Conservation (phyloP, 1,140 invertebrate species). For the Pogonognathellus flavescens region DNA sequence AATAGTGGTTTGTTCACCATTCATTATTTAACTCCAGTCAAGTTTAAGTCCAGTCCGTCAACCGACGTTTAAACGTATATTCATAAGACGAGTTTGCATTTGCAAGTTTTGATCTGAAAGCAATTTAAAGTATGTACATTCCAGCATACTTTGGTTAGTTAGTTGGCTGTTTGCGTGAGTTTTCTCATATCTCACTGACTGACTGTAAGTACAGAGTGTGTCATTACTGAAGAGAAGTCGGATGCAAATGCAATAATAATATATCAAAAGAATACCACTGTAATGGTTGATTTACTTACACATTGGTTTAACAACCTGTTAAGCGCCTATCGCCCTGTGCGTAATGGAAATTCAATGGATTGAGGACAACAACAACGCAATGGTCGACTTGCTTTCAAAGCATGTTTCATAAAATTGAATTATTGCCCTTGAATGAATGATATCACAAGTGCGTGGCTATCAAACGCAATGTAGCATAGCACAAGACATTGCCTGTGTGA, state of each 20-base stretch:
- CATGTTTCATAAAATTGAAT: slow-evolving; percentile 17
- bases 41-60: background rate
- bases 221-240: background rate
- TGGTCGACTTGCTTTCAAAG: background rate
- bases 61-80: background rate
- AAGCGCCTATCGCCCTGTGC: background rate
- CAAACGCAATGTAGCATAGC: background rate
- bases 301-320: slow-evolving; percentile 26
- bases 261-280: background rate
- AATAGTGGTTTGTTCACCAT: slow-evolving; percentile 41
- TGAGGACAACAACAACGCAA: slow-evolving; percentile 21
- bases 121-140: background rate
- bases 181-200: too few relatives aligned
- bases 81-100: background rate
- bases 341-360: slow-evolving; percentile 42
- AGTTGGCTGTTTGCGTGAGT: background rate
- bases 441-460: slow-evolving; percentile 1
- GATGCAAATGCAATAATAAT: slow-evolving; percentile 1
- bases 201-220: background rate
- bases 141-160: background rate
- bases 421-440: slow-evolving; percentile 35
- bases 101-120: too few relatives aligned
- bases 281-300: slow-evolving; percentile 9
- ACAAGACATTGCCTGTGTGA: too few relatives aligned
- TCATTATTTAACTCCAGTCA: slow-evolving; percentile 18